Evolutionary conservation across 2,888 invertebrate genomes (phyloP), one percentile per base, ranked within the genome.

Genomic region (Thera britannica): DNA sequence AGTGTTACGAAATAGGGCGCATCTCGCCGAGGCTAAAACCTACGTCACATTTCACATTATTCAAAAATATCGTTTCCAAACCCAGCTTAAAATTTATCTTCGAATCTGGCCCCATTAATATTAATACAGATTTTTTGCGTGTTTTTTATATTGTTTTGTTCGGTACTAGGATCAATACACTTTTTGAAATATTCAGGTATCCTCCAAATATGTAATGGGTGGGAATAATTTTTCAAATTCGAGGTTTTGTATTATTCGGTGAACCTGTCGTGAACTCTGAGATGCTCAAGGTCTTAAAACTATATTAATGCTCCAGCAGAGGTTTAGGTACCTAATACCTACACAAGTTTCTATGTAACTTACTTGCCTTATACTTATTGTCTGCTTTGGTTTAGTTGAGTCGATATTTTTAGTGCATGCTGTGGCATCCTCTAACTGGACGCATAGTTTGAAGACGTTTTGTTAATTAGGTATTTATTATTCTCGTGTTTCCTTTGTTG

Each of bases 31-130:
- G 92, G 92, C 87, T 90, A 83, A 70, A 74, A 77, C 75, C 86
- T 89, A 86, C 92, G 92, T 93, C 92, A 92, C 79, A 75, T 79
- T 77, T 80, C 81, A 84, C 80, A 87, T 90, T 90, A 92, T 91
- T 86, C 89, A 87, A 34, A 34, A 84, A 80, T 86, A 81, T 80
- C 78, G 82, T 90, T 89, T 89, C 88, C 82, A 88, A 86, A 89
- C 81, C 81, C 79, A 79, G 79, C 73, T 77, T 79, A 75, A 82
- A 85, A 85, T 87, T 82, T 86, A 86, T 90, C 63, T 70, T 58
- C 82, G 81, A 79, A 78, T 79, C 75, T 73, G 75, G 62, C 48
- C 59, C 65, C 78, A 86, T 89, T 82, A 82, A 89, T 86, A 89
- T 89, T 86, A 83, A 89, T 81, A 79, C 73, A 70, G 72, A 78